These are phyloP conservation scores for Dynastes maya DNA, from an alignment of 2,888 invertebrate species.

Conservation along the genomic window DNA sequence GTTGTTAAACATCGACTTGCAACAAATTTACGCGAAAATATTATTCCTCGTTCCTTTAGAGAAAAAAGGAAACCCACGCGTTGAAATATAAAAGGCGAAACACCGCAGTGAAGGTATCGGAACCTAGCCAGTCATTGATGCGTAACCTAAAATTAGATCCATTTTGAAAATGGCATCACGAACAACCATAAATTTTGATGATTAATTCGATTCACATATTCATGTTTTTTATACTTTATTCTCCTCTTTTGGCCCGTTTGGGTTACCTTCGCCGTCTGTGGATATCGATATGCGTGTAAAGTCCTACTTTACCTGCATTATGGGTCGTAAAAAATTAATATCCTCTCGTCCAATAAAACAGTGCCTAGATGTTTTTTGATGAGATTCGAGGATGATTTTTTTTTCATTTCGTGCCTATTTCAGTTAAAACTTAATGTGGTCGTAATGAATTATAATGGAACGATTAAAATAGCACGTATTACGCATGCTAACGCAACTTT, in stretches of 20 bases:
- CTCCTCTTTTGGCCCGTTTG: not conserved
- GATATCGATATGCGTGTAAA: slow-evolving; percentile 45
- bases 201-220: slow-evolving; percentile 48
- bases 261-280: slow-evolving; percentile 13
- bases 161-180: slow-evolving; percentile 48
- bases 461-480: slow-evolving; percentile 2
- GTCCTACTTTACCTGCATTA: slow-evolving; percentile 45
- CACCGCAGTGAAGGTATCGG: not conserved
- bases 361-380: slow-evolving; percentile 39
- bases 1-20: slow-evolving; percentile 8
- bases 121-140: slow-evolving; percentile 10
- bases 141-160: slow-evolving; percentile 45
- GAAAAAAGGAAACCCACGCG: slow-evolving; percentile 2
- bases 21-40: slow-evolving; percentile 21
- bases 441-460: slow-evolving; percentile 34
- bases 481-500: not conserved
- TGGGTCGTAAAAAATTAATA: slow-evolving; percentile 47
- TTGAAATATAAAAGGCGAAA: too few relatives aligned
- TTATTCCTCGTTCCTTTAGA: too few relatives aligned
- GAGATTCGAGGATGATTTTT: slow-evolving; percentile 32
- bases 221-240: slow-evolving; percentile 32
- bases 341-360: slow-evolving; percentile 43
- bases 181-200: slow-evolving; percentile 47
- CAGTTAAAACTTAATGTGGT: slow-evolving; percentile 35
- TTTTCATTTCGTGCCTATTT: slow-evolving; percentile 23